A percentile compares a stretch with the other conserved stretches of the same genome.
These are phyloP conservation scores for Bellardia pandia DNA, from an alignment of 2,888 invertebrate genomes.

Conservation along the genomic window DNA sequence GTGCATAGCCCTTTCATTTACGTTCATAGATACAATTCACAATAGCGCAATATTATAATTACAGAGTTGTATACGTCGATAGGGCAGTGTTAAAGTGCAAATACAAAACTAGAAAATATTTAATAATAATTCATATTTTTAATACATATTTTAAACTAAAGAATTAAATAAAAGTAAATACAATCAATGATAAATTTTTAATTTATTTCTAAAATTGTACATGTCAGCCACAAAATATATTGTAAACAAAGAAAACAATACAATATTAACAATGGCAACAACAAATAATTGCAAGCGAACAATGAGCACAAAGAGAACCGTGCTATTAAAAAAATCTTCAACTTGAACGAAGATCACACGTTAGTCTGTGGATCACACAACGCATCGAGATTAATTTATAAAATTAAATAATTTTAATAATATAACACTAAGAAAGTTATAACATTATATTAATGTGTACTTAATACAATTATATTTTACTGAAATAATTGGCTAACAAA, in stretches of 20 bases:
- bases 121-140: background rate
- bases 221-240: background rate
- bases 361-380: too few species aligned
- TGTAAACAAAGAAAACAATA: constrained; percentile 20
- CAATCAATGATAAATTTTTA: background rate
- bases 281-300: constrained; percentile 12
- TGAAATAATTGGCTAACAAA: constrained; percentile 7
- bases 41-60: background rate
- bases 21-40: constrained; percentile 4
- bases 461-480: background rate
- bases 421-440: constrained; percentile 6
- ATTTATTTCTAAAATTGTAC: background rate
- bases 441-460: constrained; percentile 14
- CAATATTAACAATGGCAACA: background rate
- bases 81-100: background rate
- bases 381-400: constrained; percentile 31
- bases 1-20: constrained; percentile 8
- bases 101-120: background rate
- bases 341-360: constrained; percentile 42
- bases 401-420: constrained; percentile 11
- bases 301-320: constrained; percentile 46
- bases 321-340: constrained; percentile 19
- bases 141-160: background rate
- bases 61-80: constrained; percentile 5
- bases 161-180: background rate